These are phyloP conservation scores for Andrena camellia DNA, from an alignment of 2,888 invertebrate genomes.

Conservation along the genomic window DNA sequence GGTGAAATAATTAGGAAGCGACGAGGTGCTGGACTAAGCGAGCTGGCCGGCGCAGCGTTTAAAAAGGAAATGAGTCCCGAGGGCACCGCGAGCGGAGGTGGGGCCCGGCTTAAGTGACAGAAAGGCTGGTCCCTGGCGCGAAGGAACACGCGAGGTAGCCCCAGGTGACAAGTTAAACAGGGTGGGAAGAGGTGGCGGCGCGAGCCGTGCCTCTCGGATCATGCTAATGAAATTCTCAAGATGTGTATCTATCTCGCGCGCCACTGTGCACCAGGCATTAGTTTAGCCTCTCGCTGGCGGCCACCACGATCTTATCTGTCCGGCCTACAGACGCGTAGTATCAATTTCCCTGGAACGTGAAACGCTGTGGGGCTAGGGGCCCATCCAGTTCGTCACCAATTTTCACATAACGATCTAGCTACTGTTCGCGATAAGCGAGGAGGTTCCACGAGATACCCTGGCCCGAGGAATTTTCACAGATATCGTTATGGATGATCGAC, in stretches of 20 bases:
- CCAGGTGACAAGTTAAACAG: slow-evolving; percentile 64
- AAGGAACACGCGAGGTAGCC: slow-evolving; percentile 58
- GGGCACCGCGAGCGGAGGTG: background rate
- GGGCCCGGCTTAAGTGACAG: slow-evolving; percentile 46
- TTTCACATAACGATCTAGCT: slow-evolving; percentile 26
- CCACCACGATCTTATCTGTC: slow-evolving; percentile 72
- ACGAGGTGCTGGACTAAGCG: slow-evolving; percentile 13
- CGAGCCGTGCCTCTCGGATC: slow-evolving; percentile 61
- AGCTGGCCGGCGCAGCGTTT: background rate
- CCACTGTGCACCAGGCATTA: slow-evolving; percentile 71
- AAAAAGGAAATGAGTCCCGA: slow-evolving; percentile 14
- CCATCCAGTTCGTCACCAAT: slow-evolving; percentile 38
- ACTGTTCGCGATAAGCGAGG: background rate
- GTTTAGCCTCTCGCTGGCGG: slow-evolving; percentile 70
- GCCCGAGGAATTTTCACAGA: background rate
- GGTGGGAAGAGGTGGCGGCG: slow-evolving; percentile 50
- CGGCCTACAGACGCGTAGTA: slow-evolving; percentile 59
- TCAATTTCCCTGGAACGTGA: slow-evolving; percentile 71
- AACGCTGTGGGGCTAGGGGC: slow-evolving; percentile 37
- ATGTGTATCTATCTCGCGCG: slow-evolving; percentile 71
- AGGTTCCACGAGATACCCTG: too few relatives aligned
- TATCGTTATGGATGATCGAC: background rate
- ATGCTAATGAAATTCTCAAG: slow-evolving; percentile 80
- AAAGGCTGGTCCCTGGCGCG: slow-evolving; percentile 50
- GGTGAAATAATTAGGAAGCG: slow-evolving; percentile 22